A percentile compares a stretch with the other conserved stretches of the same genome.
Evolutionary conservation across 2,797 vertebrate species (phyloP).

Genomic region (Galagoides demidoff): DNA sequence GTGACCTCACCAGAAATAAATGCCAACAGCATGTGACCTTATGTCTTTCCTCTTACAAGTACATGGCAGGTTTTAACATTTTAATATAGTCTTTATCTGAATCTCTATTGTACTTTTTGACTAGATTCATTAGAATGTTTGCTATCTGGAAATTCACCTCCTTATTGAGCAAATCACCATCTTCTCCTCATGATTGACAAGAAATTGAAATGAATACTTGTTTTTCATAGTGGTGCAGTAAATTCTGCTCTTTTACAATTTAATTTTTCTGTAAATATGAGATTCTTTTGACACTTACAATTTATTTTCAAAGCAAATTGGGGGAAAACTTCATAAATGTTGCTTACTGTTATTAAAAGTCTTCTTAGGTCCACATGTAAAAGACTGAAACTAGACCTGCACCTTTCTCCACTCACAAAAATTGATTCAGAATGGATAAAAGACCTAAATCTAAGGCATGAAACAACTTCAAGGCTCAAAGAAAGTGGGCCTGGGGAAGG

Average conservation of each 20-base stretch:
- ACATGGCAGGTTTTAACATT: not conserved
- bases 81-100: not conserved
- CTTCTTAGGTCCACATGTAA: not conserved
- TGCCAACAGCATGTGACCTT: not conserved
- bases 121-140: not conserved
- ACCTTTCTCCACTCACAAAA: too few relatives aligned
- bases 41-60: not conserved
- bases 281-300: not conserved
- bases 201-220: not conserved
- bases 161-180: not conserved
- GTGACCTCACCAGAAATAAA: not conserved
- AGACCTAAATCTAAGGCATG: too few relatives aligned
- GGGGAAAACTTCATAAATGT: not conserved
- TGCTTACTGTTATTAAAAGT: not conserved
- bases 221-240: conserved; percentile 22
- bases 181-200: not conserved
- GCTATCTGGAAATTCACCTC: not conserved
- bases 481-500: too few relatives aligned
- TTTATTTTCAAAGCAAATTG: not conserved
- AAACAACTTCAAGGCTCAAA: too few relatives aligned
- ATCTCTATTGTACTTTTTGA: not conserved
- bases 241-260: not conserved
- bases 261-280: conserved; percentile 23
- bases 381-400: too few relatives aligned
- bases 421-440: too few relatives aligned